phyloP scores from a whole-genome alignment of 2,113 vertebrate genomes.

The Alosa alosa region DNA sequence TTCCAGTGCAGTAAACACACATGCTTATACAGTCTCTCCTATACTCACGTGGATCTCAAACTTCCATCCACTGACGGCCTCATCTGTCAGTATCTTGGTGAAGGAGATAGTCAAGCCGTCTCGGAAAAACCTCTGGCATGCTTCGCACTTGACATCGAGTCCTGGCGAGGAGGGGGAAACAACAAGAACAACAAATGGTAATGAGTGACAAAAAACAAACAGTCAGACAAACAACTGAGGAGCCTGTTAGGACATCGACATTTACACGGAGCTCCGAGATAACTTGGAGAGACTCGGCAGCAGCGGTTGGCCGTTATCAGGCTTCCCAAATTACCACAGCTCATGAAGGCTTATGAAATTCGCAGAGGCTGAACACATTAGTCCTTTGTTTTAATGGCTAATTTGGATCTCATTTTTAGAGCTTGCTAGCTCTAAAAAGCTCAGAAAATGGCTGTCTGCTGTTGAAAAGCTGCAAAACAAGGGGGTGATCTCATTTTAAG shows the following conservation, averaged over 20 bases:
- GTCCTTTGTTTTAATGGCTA: not conserved
- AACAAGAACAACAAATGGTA: not conserved
- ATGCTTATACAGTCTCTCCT: not conserved
- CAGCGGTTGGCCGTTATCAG: not conserved
- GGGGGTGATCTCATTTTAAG: not conserved
- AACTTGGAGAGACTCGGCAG: not conserved
- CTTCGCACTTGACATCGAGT: constrained; percentile 99
- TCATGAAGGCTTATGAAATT: not conserved
- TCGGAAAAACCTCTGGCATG: constrained; percentile 98
- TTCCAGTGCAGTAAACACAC: not conserved
- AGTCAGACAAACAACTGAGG: not conserved
- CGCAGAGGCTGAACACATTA: constrained; percentile 16
- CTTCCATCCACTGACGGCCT: constrained; percentile 99
- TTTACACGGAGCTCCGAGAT: not conserved
- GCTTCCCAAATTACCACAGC: not conserved
- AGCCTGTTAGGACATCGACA: constrained; percentile 22
- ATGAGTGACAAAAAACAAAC: constrained; percentile 11
- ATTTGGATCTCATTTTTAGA: not conserved
- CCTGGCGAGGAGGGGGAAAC: constrained; percentile 65
- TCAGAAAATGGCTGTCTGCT: not conserved
- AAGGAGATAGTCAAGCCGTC: constrained; percentile 99
- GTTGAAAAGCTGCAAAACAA: not conserved
- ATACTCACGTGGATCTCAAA: constrained; percentile 99
- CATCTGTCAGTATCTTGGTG: constrained; percentile 99
- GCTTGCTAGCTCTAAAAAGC: not conserved